These are phyloP conservation scores for Gopherus flavomarginatus DNA, from an alignment of 2,113 vertebrate species.

Conservation along the genomic window DNA sequence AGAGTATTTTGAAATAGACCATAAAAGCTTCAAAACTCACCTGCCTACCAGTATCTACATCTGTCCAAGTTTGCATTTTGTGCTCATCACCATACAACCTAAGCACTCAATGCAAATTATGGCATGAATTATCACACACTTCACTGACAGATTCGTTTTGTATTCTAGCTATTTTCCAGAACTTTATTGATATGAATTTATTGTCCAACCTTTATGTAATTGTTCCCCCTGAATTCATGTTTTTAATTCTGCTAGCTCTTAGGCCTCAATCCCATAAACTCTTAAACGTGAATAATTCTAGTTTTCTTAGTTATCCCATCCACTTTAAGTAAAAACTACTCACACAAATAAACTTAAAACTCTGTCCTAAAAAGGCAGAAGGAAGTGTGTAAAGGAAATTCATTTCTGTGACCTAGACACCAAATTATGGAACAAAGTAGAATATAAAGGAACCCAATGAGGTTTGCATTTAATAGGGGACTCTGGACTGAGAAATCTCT, in stretches of 20 bases:
- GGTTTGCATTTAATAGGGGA: constrained; percentile 2
- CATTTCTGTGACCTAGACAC: background rate
- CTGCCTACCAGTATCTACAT: background rate
- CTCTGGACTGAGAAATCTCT: background rate
- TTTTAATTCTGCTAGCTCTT: constrained; percentile 20
- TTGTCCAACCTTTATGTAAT: constrained; percentile 22
- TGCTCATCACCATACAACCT: background rate
- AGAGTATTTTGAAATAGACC: background rate
- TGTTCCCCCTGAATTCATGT: constrained; percentile 42
- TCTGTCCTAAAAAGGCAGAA: constrained; percentile 38
- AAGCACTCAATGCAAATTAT: background rate
- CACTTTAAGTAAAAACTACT: background rate
- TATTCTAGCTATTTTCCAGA: background rate
- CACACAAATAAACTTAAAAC: background rate
- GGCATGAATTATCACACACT: background rate
- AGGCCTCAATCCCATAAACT: constrained; percentile 46
- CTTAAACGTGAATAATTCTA: background rate
- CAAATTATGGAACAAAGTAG: background rate
- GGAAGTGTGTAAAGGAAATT: constrained; percentile 1
- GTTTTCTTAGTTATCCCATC: background rate
- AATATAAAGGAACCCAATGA: constrained; percentile 19
- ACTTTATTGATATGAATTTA: background rate
- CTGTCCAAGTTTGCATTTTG: background rate
- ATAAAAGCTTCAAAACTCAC: background rate
- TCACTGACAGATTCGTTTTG: background rate